A percentile compares a stretch with the other conserved stretches of the same genome.
These are phyloP conservation scores for Lerista edwardsae DNA, from an alignment of 2,797 vertebrate genomes.

Conservation along the genomic window DNA sequence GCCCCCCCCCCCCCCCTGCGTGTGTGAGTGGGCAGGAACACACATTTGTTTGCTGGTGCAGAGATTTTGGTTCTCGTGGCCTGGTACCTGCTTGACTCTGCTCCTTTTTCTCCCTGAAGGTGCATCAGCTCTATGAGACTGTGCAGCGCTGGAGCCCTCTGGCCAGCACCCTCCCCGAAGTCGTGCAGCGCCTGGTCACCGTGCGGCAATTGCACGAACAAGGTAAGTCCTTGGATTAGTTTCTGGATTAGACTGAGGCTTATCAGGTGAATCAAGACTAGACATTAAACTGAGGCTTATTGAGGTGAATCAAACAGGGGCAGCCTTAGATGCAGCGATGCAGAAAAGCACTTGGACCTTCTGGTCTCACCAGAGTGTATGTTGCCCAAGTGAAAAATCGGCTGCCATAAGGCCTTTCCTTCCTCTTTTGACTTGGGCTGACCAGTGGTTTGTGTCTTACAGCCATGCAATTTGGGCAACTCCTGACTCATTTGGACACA, in stretches of 20 bases:
- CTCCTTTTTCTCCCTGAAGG: conserved; percentile 69
- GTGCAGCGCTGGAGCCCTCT: conserved; percentile 91
- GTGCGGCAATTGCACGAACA: conserved; percentile 93
- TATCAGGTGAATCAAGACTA: not conserved
- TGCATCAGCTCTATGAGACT: conserved; percentile 88
- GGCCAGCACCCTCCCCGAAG: conserved; percentile 87
- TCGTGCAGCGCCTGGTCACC: conserved; percentile 89
- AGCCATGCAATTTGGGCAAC: conserved; percentile 96
- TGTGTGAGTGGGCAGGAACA: not conserved
- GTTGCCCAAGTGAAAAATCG: not conserved
- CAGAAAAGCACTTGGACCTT: accelerated
- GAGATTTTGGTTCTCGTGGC: too few species aligned
- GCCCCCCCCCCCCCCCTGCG: accelerated
- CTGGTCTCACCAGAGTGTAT: too few species aligned
- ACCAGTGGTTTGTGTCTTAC: conserved; percentile 10
- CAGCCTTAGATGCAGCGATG: not conserved
- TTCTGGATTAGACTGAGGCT: too few species aligned
- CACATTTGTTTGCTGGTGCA: too few species aligned
- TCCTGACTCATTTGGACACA: conserved; percentile 92
- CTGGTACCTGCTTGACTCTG: not conserved
- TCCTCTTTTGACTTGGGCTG: not conserved
- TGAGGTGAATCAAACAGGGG: too few species aligned
- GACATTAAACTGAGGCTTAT: too few species aligned
- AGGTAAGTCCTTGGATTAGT: conserved; percentile 76
- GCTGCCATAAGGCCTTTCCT: not conserved